These are phyloP conservation scores for Montipora capitata DNA, from an alignment of 92 coral and sea anemone species.

Conservation along the genomic window DNA sequence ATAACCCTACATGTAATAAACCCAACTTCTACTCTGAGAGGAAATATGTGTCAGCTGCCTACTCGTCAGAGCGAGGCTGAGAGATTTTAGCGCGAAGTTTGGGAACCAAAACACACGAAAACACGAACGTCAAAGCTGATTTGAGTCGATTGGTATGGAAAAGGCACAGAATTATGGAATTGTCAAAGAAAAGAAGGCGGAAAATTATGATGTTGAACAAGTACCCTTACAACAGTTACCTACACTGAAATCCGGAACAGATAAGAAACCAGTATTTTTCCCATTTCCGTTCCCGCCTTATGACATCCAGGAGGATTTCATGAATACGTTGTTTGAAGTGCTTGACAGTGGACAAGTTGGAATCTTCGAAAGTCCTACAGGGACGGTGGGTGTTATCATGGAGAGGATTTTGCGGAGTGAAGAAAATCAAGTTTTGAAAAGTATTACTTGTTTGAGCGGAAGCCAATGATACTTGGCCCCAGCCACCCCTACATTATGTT, in stretches of 20 bases:
- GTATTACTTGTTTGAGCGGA: too few species aligned
- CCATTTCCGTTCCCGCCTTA: slow-evolving; percentile 98
- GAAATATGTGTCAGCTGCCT: too few species aligned
- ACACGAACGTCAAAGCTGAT: not conserved
- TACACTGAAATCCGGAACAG: slow-evolving; percentile 6
- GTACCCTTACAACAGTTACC: not conserved
- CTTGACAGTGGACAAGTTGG: slow-evolving; percentile 91
- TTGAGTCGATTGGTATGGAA: not conserved
- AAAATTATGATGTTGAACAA: not conserved
- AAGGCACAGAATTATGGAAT: not conserved
- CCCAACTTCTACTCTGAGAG: not conserved
- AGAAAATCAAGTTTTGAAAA: too few species aligned
- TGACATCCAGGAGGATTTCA: slow-evolving; percentile 97
- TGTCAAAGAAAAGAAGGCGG: not conserved
- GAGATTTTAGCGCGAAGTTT: slow-evolving; percentile 45
- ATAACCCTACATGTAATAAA: not conserved
- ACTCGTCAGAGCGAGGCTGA: slow-evolving; percentile 35
- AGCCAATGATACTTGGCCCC: too few species aligned
- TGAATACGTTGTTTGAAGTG: slow-evolving; percentile 86
- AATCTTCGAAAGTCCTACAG: slow-evolving; percentile 99
- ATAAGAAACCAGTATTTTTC: slow-evolving; percentile 73
- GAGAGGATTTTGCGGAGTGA: too few species aligned
- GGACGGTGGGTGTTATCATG: slow-evolving; percentile 82
- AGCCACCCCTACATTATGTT: too few species aligned
- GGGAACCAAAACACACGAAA: slow-evolving; percentile 49